These are phyloP conservation scores for Oscheius sp. DNA, from an alignment of 1,140 invertebrate species.

Conservation along the genomic window DNA sequence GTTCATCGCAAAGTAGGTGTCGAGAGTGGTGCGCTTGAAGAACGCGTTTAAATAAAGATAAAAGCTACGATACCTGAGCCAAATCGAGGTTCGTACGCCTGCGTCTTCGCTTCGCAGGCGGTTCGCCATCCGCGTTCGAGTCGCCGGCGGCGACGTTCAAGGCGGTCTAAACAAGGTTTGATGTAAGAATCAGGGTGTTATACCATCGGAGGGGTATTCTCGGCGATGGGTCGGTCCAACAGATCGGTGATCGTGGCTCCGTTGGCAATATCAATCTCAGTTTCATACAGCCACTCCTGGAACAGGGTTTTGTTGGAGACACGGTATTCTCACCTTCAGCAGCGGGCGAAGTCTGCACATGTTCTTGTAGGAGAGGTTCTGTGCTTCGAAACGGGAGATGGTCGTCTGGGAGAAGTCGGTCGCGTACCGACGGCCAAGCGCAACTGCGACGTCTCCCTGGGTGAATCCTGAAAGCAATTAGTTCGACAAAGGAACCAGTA, in stretches of 20 bases:
- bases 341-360: slow-evolving; percentile 97
- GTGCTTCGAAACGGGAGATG: slow-evolving; percentile 90
- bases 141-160: too few species aligned
- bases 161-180: too few species aligned
- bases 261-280: neutral
- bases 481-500: neutral
- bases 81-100: slow-evolving; percentile 14
- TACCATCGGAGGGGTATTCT: too few species aligned
- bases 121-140: neutral
- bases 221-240: neutral
- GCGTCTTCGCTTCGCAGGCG: neutral
- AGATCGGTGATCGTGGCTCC: neutral
- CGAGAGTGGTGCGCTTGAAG: neutral
- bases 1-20: slow-evolving; percentile 10
- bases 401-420: slow-evolving; percentile 98
- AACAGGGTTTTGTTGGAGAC: slow-evolving; percentile 79
- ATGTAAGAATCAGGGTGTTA: too few species aligned
- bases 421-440: slow-evolving; percentile 94
- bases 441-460: slow-evolving; percentile 92
- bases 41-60: too few species aligned
- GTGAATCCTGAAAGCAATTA: slow-evolving; percentile 72
- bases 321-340: slow-evolving; percentile 91
- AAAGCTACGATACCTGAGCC: too few species aligned
- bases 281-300: slow-evolving; percentile 33
- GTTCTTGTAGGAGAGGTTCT: slow-evolving; percentile 84